Evolutionary conservation across 2,797 vertebrate genomes (phyloP), one percentile per base, ranked within the genome.

Genomic region (Scolopax rusticola): DNA sequence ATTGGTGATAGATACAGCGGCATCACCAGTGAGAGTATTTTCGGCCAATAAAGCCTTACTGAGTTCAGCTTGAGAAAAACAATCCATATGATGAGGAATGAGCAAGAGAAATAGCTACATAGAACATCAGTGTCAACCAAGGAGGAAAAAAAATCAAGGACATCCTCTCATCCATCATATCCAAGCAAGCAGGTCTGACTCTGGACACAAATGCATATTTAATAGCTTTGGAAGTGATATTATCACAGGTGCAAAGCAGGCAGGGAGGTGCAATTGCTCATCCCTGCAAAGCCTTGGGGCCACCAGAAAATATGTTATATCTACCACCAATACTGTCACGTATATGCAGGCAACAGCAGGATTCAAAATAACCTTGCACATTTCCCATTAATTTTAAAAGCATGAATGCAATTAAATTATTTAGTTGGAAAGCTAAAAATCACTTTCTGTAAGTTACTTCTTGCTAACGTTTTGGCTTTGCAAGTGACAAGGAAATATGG

Each of bases 221-320:
- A 93, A 95, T 78, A 90, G 94, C 82, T 83, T 89, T 97, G 93
- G 84, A 97, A 91, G 63, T 28, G 27, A 40, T 61, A 38, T 71
- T 82, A 59, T 68, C 69, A 75, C 90, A 96, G 88, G 93, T 93
- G 95, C 53, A 38, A 28, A 75, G 41, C 28, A 4, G 84, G 84
- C 84, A 96, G 82, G 75, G 83, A 73, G 2, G 7, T 47, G 69
- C 93, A 84, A 87, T 61, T 95, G 43, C 90, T 93, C 85, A 57
- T 89, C 95, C 48, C 79, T 89, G 70, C 53, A 78, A 68, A 94
- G 36, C 36, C 27, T 81, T 91, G 89, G 75, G 13, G 47, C 15
- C 38, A 8, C 15, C 3, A 9, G 56, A 6, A 73, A 91, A 64
- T 59, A 65, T 74, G 60, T 36, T 64, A 61, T 71, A 18, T n/a